phyloP scores from a whole-genome alignment of 2,888 invertebrate species.

The Zygogramma bicolorata region DNA sequence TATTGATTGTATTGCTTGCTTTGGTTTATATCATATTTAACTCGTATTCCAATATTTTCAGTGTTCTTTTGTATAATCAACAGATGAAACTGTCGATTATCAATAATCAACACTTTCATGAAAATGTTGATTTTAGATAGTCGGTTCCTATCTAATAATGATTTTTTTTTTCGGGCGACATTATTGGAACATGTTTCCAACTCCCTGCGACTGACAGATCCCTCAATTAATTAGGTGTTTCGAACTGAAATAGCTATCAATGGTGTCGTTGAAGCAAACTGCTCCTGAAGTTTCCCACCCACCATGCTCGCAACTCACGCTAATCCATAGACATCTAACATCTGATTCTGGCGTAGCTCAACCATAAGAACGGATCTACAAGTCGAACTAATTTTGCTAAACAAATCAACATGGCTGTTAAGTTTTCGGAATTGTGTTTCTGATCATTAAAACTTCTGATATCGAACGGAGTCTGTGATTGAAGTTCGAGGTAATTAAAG shows the following conservation, averaged over 20 bases:
- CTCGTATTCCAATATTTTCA: too few relatives aligned
- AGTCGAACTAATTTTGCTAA: conserved; percentile 9
- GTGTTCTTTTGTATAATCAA: too few relatives aligned
- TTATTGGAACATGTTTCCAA: too few relatives aligned
- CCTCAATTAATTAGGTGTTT: neutral
- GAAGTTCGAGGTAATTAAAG: conserved; percentile 23
- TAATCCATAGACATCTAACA: neutral
- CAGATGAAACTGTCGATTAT: too few relatives aligned
- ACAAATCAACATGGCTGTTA: conserved; percentile 17
- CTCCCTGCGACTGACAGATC: neutral
- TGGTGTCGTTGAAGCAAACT: neutral
- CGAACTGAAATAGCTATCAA: neutral
- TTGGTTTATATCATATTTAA: too few relatives aligned
- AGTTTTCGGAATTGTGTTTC: conserved; percentile 14
- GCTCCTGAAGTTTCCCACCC: neutral
- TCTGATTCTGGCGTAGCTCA: neutral
- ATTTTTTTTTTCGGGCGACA: too few relatives aligned
- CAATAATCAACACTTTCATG: too few relatives aligned
- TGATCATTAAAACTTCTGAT: conserved; percentile 12
- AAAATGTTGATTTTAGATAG: too few relatives aligned
- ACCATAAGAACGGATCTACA: neutral
- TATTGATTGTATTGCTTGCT: too few relatives aligned
- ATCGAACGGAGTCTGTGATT: conserved; percentile 12
- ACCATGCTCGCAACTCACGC: neutral
- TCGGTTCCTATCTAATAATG: too few relatives aligned